These are phyloP conservation scores for Drosophila micromelanica DNA, from an alignment of 1,140 invertebrate genomes.

Conservation along the genomic window DNA sequence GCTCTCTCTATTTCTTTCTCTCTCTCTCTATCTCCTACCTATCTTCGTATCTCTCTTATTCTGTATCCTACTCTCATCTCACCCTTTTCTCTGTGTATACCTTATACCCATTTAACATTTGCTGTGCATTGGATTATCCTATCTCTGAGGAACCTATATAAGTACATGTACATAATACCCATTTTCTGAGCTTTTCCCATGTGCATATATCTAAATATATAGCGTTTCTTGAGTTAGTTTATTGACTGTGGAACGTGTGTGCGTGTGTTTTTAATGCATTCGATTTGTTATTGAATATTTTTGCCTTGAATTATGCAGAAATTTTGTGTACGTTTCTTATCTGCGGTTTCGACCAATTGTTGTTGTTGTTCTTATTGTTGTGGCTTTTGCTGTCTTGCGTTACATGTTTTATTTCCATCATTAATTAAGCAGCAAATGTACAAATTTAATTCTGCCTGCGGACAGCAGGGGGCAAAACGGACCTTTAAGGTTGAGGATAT, in stretches of 20 bases:
- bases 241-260: slow-evolving; percentile 33
- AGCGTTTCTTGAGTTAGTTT: slow-evolving; percentile 17
- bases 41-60: too few relatives aligned
- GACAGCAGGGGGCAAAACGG: background rate
- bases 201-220: slow-evolving; percentile 3
- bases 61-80: background rate
- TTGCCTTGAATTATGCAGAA: slow-evolving; percentile 30
- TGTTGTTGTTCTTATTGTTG: background rate
- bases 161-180: background rate
- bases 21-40: too few relatives aligned
- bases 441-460: slow-evolving; percentile 12
- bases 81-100: background rate
- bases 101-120: too few relatives aligned
- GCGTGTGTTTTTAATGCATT: slow-evolving; percentile 48
- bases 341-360: slow-evolving; percentile 8
- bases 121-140: background rate
- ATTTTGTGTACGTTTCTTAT: slow-evolving; percentile 32
- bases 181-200: background rate
- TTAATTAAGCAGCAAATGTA: slow-evolving; percentile 20
- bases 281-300: slow-evolving; percentile 45
- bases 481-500: background rate
- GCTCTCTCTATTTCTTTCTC: too few relatives aligned
- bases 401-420: slow-evolving; percentile 12
- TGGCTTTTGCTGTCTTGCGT: background rate
- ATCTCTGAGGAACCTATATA: background rate